Evolutionary conservation across 2,797 vertebrate species (phyloP).

Genomic region (Caiman crocodilus): DNA sequence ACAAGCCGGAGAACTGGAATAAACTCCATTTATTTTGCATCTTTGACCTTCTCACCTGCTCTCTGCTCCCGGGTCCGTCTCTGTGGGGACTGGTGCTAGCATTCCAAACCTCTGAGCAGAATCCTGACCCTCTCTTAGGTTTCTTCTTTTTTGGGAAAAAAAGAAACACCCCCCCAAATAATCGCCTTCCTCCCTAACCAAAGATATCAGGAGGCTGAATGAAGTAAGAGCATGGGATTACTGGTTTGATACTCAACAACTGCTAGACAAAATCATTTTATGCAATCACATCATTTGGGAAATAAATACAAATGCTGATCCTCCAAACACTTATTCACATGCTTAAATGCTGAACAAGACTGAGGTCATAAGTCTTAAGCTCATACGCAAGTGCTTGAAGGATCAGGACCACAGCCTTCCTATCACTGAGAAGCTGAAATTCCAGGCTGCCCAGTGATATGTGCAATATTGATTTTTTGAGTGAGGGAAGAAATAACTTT

Average conservation of each 20-base stretch:
- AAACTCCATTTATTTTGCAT: background rate
- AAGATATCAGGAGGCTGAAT: background rate
- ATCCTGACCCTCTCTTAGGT: background rate
- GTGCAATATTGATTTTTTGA: constrained; percentile 44
- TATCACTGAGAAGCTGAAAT: constrained; percentile 38
- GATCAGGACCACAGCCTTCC: background rate
- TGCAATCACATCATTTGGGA: background rate
- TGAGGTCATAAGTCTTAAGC: background rate
- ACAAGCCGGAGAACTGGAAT: constrained; percentile 9
- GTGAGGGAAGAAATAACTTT: constrained; percentile 47
- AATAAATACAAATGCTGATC: background rate
- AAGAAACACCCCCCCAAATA: background rate
- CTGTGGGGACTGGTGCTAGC: background rate
- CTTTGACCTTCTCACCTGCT: background rate
- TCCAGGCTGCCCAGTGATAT: background rate
- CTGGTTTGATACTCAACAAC: background rate
- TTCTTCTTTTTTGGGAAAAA: background rate
- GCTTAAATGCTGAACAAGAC: constrained; percentile 9
- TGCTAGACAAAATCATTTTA: constrained; percentile 9
- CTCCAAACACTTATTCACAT: background rate
- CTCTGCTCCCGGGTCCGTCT: background rate
- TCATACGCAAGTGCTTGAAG: constrained; percentile 23
- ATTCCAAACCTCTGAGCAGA: background rate
- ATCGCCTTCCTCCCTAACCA: background rate
- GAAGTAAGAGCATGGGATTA: constrained; percentile 2